A percentile compares a stretch with the other conserved stretches of the same genome.
These are phyloP conservation scores for Eolophus roseicapilla DNA, from an alignment of 2,113 vertebrate genomes.

Conservation along the genomic window DNA sequence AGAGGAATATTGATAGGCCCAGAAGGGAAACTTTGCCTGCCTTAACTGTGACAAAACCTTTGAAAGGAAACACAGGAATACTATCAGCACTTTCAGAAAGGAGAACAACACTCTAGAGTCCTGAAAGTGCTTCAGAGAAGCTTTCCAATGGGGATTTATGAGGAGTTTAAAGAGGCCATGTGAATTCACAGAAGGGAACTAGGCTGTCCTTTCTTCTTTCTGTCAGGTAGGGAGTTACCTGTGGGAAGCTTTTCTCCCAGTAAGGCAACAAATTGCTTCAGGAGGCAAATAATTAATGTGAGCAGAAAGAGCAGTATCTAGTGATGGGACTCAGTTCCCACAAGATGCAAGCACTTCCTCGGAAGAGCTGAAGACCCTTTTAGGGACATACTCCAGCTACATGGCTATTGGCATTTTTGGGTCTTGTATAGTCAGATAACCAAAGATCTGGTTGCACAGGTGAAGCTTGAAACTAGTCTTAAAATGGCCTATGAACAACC, in stretches of 20 bases:
- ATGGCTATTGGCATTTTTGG: not conserved
- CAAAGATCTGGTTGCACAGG: not conserved
- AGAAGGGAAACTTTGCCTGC: slow-evolving; percentile 7
- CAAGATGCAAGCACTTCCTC: not conserved
- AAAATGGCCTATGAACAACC: not conserved
- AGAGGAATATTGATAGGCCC: slow-evolving; percentile 10
- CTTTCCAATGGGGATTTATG: not conserved
- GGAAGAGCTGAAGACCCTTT: not conserved
- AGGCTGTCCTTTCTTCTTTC: not conserved
- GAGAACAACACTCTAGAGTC: not conserved
- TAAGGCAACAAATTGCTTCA: not conserved
- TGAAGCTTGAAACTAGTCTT: not conserved
- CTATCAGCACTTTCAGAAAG: slow-evolving; percentile 34
- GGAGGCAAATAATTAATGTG: not conserved
- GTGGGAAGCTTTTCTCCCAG: not conserved
- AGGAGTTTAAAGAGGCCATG: not conserved
- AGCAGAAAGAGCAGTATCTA: not conserved
- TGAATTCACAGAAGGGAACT: slow-evolving; percentile 3
- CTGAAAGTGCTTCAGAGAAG: not conserved
- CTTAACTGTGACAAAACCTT: slow-evolving; percentile 38
- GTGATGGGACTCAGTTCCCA: not conserved
- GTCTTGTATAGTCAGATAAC: not conserved
- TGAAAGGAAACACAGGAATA: not conserved
- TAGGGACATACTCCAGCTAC: not conserved
- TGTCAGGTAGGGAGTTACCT: not conserved